Base-by-base conservation (phyloP, 2,113 vertebrate species). In the Oreochromis aureus region DNA sequence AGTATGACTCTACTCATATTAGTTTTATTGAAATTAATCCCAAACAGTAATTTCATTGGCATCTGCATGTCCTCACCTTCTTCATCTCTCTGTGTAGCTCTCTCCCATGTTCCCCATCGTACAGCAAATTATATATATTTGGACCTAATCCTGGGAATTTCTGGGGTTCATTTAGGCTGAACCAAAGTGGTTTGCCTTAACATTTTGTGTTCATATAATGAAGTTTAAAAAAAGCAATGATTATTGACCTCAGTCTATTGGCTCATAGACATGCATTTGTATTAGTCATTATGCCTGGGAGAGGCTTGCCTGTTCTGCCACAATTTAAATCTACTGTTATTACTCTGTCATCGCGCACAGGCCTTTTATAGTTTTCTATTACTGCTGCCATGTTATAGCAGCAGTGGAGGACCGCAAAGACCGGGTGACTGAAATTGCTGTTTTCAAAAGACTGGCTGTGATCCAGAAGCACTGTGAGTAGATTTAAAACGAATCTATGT, bases 261-360 rank as follows among this genome's bases (percentile, higher is more conserved):
- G 76, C 86, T 93, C 36, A 55, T 80, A 82, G 85, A 90, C 89
- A 88, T 93, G 86, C 90, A 90, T 95, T 92, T 92, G 89, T 92
- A 92, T 93, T 78, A 84, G 81, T 88, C 94, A 93, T 92, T 92
- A 91, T 78, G 54, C 69, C 81, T 73, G 59, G 80, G 80, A 85
- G 55, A 80, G 91, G 81, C 81, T 69, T 79, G 87, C 83, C 84
- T 83, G 84, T 16, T 90, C 91, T 82, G 87, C 92, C 91, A 91
- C 89, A 86, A 80, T 91, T 93, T 95, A 93, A 94, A 95, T 95
- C 94, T 92, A 91, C 84, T 89, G 85, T 94, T 94, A 95, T 94
- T 90, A 93, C 91, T 89, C 94, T 92, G 95, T 93, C 94, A 92
- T 94, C 95, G 81, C 24, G 44, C 63, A 73, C 81, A 59, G 85